Conservation (phyloP, 2,113 vertebrate genomes). For the Macroglossus sobrinus region DNA sequence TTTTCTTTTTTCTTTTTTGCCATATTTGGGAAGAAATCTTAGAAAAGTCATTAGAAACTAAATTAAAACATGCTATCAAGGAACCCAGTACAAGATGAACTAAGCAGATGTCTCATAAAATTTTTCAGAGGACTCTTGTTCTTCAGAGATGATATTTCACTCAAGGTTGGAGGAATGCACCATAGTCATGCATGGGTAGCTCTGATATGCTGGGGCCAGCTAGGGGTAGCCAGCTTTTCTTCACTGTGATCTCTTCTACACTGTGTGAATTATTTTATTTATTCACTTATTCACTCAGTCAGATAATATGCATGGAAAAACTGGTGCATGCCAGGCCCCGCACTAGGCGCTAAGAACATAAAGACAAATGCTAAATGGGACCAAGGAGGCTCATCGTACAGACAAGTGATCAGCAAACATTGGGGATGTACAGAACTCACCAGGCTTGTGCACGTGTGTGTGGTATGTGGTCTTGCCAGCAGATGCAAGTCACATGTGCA, state of each 20-base stretch:
- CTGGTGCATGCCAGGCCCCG: neutral
- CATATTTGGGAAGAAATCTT: conserved; percentile 55
- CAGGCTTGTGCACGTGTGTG: fast-evolving
- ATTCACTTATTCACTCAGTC: neutral
- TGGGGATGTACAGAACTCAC: neutral
- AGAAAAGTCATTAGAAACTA: conserved; percentile 27
- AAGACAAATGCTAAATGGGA: neutral
- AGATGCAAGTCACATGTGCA: neutral
- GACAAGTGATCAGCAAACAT: neutral
- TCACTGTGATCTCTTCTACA: neutral
- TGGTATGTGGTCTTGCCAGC: neutral
- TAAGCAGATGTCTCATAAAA: conserved; percentile 39
- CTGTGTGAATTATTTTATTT: neutral
- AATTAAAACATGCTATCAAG: conserved; percentile 50
- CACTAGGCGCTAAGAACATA: neutral
- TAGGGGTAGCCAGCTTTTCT: neutral
- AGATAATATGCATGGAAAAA: neutral
- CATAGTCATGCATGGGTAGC: neutral
- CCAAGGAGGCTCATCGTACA: neutral
- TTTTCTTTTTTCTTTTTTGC: too few relatives aligned
- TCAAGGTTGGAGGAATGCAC: neutral
- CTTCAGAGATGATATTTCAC: conserved; percentile 32
- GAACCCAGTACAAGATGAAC: conserved; percentile 51
- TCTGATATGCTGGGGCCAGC: neutral
- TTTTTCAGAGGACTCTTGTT: neutral